A percentile compares a stretch with the other conserved stretches of the same genome.
Evolutionary conservation across 2,113 vertebrate genomes (phyloP).

Genomic region (Nothocercus julius): DNA sequence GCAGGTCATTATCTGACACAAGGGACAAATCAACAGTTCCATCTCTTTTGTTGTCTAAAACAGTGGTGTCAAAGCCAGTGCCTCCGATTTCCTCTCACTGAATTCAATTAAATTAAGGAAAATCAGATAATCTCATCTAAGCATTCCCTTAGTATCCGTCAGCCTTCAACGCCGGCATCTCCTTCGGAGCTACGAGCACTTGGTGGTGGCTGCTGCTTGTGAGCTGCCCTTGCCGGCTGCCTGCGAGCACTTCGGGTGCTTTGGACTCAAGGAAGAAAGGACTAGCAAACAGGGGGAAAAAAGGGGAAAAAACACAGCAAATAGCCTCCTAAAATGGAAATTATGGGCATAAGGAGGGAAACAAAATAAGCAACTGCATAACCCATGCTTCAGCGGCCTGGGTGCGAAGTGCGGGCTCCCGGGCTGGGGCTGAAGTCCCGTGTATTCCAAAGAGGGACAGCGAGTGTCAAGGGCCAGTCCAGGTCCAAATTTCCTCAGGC

Average conservation of each 20-base stretch:
- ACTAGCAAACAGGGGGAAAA: not conserved
- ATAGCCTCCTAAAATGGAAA: not conserved
- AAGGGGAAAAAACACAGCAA: not conserved
- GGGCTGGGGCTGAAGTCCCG: not conserved
- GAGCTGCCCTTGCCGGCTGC: not conserved
- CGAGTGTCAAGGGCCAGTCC: not conserved
- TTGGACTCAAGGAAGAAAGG: not conserved
- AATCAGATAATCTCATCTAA: slow-evolving; percentile 21
- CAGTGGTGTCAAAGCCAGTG: slow-evolving; percentile 28
- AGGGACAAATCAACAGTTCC: not conserved
- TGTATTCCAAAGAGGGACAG: not conserved
- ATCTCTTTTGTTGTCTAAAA: slow-evolving; percentile 42
- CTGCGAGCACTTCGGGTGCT: not conserved
- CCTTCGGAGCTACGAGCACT: not conserved
- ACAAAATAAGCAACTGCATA: not conserved
- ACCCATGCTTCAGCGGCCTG: fast-evolving
- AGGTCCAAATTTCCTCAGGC: not conserved
- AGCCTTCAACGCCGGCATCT: not conserved
- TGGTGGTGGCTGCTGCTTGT: not conserved
- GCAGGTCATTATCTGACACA: slow-evolving; percentile 24
- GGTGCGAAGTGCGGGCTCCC: not conserved
- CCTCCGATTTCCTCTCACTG: slow-evolving; percentile 10
- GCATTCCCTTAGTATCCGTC: not conserved
- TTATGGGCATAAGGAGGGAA: not conserved
- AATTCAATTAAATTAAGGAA: slow-evolving; percentile 61